Base-by-base conservation (phyloP, 2,113 vertebrate species). In the Nettapus auritus region DNA sequence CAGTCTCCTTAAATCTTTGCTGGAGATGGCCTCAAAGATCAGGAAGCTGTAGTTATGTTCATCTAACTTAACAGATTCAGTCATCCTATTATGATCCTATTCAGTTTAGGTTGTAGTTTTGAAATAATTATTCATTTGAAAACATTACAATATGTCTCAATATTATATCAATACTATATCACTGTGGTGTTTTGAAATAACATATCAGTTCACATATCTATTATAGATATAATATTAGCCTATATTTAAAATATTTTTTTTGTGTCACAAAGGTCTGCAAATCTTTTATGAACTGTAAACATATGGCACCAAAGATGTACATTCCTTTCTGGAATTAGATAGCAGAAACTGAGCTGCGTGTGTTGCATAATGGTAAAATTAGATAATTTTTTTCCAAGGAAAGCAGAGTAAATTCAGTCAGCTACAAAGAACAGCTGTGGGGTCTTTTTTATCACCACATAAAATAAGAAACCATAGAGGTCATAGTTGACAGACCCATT, bases 401-500 rank as follows among this genome's bases (percentile, higher is more conserved):
- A 70, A 94, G 42, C 6, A 71, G 46, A 86, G 36, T 52, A 86
- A 89, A 79, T 94, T 89, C 69, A 6, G 0, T 63, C 77, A 77
- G 20, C 31, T 63, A 63, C 71, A 81, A 88, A 88, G 63, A 88
- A 70, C 40, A 91, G 50, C 53, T 77, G 36, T 74, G 50, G 79
- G 50, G 86, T 89, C 19, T 36, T 64, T 93, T 96, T 94, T 89
- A 91, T 89, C 75, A 48, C 25, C 67, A 77, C 23, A 86, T 85
- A 93, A 92, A 95, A 95, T 76, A 79, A 87, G 88, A 95, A 94
- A 91, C 80, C 50, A 17, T 70, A 74, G 57, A 89, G 44, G 57
- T 91, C 66, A 76, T 69, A 82, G 70, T 34, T 82, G 82, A 89
- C 93, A 94, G 46, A 82, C 44, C 17, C 55, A 56, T 86, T 84